Evolutionary conservation across 2,113 vertebrate genomes (phyloP), one percentile per base, ranked within the genome.

Genomic region (Scartelaos histophorus): DNA sequence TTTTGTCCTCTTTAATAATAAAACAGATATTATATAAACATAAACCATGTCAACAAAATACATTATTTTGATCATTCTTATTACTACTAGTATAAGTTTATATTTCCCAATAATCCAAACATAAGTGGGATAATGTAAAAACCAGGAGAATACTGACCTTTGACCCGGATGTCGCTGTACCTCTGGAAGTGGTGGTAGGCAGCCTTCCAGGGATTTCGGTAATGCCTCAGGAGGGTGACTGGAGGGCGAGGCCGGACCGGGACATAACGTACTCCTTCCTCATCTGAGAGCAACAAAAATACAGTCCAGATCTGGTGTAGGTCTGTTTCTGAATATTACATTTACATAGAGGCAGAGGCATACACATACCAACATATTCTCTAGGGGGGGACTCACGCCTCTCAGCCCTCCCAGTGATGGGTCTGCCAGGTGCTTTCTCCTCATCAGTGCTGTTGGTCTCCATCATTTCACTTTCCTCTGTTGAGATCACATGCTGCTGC

Each of bases 131-230:
- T 47, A 16, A 15, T 47, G 13, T 3, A 13, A 47, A 47, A 21
- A 22, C 21, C 7, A 29, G 17, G 9, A 3, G n/a, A 17, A 57
- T 16, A 78, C 94, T 86, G 76, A 98, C 98, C 97, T 98, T 99
- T 99, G 53, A 98, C 96, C 1, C 95, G 92, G 78, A 99, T 97
- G 17, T 99, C 97, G 5, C 95, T 98, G 85, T 99, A 98, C 70
- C 97, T 93, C 92, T 99, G 97, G 70, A 99, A 99, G 91, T 99
- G 98, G 84, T 99, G 98, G 85, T 99, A 99, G 0, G 98, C 98
- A 0, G 98, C 97, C 87, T 98, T 99, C 98, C 97, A 99, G 5
- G 98, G 98, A 79, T 99, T 99, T 66, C 97, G 94, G 67, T 99
- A 99, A 49, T 99, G 98, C 0, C 96, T 95, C 5, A 99, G 93